Evolutionary conservation across 2,888 invertebrate species (phyloP).

Genomic region (Philopedon plagiatum): DNA sequence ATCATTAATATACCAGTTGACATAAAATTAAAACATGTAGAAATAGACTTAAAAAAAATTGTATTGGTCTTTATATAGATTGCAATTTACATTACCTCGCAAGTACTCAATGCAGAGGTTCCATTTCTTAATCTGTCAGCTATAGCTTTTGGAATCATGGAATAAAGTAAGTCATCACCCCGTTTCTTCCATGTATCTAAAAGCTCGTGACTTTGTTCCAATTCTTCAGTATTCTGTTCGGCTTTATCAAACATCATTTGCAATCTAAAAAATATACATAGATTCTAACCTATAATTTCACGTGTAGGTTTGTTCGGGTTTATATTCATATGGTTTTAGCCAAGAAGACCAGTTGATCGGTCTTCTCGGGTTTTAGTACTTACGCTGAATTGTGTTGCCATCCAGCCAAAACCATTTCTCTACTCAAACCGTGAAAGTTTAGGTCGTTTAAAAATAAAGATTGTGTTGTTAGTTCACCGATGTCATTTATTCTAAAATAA

Average conservation of each 20-base stretch:
- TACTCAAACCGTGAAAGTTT: conserved; percentile 86
- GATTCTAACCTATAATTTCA: too few species aligned
- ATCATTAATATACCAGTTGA: too few species aligned
- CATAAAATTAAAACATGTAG: too few species aligned
- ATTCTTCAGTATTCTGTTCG: conserved; percentile 80
- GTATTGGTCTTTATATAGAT: too few species aligned
- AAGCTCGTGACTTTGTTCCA: conserved; percentile 82
- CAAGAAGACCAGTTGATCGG: too few species aligned
- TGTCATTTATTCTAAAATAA: conserved; percentile 79
- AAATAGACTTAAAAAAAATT: too few species aligned
- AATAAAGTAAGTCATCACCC: conserved; percentile 87
- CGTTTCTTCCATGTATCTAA: conserved; percentile 88
- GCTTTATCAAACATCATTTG: conserved; percentile 87
- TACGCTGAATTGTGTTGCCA: conserved; percentile 86
- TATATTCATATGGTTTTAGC: too few species aligned
- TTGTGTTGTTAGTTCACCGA: conserved; percentile 84
- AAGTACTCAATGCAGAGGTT: conserved; percentile 81
- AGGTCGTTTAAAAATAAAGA: conserved; percentile 85
- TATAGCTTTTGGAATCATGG: conserved; percentile 90
- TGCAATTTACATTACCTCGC: conserved; percentile 75
- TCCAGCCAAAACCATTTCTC: conserved; percentile 84
- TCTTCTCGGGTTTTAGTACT: too few species aligned
- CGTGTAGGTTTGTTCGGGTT: too few species aligned
- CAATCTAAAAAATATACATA: conserved; percentile 73
- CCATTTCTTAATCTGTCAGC: conserved; percentile 85